Conservation (phyloP, 2,888 invertebrate genomes). For the Meandrusa payeni region DNA sequence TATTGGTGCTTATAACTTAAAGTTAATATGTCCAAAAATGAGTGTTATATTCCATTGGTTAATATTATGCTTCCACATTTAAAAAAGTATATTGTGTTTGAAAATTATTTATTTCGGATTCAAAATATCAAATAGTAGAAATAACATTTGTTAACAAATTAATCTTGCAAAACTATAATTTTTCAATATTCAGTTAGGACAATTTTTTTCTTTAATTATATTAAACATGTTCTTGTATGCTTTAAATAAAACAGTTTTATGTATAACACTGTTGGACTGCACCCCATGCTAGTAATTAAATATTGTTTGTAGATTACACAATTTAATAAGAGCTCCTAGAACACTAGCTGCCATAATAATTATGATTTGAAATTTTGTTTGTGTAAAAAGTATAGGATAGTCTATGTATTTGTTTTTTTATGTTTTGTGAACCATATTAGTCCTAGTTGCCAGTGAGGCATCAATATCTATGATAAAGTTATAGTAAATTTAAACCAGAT, state of each 20-base stretch:
- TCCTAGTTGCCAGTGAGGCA: slow-evolving; percentile 33
- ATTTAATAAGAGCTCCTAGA: slow-evolving; percentile 40
- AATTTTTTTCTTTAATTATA: slow-evolving; percentile 1
- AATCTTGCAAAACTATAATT: slow-evolving; percentile 3
- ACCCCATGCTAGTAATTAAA: slow-evolving; percentile 14
- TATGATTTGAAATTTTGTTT: slow-evolving; percentile 41
- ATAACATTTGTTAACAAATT: slow-evolving; percentile 1
- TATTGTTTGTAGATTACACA: slow-evolving; percentile 27
- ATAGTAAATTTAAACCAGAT: too few relatives aligned
- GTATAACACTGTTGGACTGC: slow-evolving; percentile 15
- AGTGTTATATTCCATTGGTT: slow-evolving; percentile 14
- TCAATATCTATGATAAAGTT: slow-evolving; percentile 19
- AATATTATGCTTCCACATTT: slow-evolving; percentile 1
- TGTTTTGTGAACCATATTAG: slow-evolving; percentile 35
- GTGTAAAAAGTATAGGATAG: slow-evolving; percentile 39
- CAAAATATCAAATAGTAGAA: neutral
- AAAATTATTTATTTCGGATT: neutral
- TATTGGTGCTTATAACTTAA: slow-evolving; percentile 34
- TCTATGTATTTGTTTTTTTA: slow-evolving; percentile 41
- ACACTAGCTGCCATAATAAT: slow-evolving; percentile 66
- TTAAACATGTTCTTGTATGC: neutral
- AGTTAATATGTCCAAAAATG: slow-evolving; percentile 23
- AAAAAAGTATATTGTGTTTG: too few relatives aligned
- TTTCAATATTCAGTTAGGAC: neutral
- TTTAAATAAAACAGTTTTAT: slow-evolving; percentile 13